Percentiles rank a stretch among this genome's conserved stretches.
Evolutionary conservation across 2,888 invertebrate species (phyloP).

Genomic region (Chouioia cunea): DNA sequence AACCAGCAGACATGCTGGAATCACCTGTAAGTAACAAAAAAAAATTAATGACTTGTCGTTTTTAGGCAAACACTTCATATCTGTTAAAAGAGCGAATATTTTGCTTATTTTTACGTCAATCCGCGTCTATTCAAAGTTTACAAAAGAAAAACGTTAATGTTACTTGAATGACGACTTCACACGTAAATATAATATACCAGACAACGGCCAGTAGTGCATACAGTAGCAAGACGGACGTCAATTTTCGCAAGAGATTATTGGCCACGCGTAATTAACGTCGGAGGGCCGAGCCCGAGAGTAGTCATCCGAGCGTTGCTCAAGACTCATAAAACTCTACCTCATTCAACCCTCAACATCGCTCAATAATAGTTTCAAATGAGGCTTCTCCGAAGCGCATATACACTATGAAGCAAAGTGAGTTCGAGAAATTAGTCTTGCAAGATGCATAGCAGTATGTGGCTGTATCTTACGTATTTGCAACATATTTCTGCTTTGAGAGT

Average conservation of each 20-base stretch:
- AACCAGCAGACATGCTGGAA: conserved; percentile 60
- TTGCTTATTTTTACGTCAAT: too few species aligned
- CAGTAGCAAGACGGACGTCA: conserved; percentile 18
- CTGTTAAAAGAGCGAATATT: too few species aligned
- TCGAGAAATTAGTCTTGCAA: background rate
- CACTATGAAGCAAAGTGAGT: conserved; percentile 6
- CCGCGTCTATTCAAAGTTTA: too few species aligned
- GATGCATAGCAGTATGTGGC: background rate
- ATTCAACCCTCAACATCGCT: conserved; percentile 42
- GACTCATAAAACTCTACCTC: conserved; percentile 31
- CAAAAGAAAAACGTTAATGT: too few species aligned
- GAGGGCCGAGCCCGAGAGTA: background rate
- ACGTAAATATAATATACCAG: too few species aligned
- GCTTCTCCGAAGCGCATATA: background rate
- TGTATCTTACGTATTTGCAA: conserved; percentile 35
- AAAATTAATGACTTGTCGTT: too few species aligned
- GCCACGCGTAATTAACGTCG: conserved; percentile 33
- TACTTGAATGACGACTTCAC: too few species aligned
- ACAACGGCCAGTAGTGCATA: conserved; percentile 16
- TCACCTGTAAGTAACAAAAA: conserved; percentile 53
- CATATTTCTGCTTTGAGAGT: conserved; percentile 28
- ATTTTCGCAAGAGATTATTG: conserved; percentile 43
- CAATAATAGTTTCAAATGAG: conserved; percentile 5
- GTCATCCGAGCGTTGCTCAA: conserved; percentile 21
- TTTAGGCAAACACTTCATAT: too few species aligned